These are phyloP conservation scores for Melanophora roralis DNA, from an alignment of 2,888 invertebrate genomes.

Conservation along the genomic window DNA sequence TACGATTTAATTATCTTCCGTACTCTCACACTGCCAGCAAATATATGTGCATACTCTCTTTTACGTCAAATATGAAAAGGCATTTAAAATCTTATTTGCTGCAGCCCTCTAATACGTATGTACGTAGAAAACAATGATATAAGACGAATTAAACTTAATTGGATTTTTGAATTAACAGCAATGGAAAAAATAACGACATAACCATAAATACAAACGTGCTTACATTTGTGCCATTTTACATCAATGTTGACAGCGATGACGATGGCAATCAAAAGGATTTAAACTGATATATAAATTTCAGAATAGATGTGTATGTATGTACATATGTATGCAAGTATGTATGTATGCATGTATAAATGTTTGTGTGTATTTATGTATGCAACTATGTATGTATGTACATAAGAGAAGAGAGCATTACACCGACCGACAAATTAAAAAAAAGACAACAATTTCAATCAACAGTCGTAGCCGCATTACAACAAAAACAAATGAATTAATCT, in stretches of 20 bases:
- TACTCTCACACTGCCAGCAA: background rate
- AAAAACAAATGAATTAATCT: conserved; percentile 61
- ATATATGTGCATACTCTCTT: no score
- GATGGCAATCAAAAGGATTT: conserved; percentile 6
- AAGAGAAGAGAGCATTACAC: conserved; percentile 32
- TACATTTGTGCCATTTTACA: conserved; percentile 53
- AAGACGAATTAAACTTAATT: conserved; percentile 66
- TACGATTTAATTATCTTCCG: no score
- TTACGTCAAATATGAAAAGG: no score
- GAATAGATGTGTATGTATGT: no score
- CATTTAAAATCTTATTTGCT: no score
- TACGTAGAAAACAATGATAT: conserved; percentile 45
- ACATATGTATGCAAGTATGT: no score
- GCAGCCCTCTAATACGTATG: conserved; percentile 22
- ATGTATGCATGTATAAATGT: no score
- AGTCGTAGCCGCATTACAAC: conserved; percentile 64
- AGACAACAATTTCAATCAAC: conserved; percentile 43
- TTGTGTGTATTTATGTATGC: no score
- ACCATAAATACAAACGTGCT: no score
- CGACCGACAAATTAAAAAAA: conserved; percentile 22
- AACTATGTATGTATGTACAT: no score
- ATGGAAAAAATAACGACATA: conserved; percentile 47
- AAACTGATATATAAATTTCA: background rate
- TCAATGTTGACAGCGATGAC: background rate
- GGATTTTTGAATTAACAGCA: conserved; percentile 64